Conservation (phyloP, 2,797 vertebrate genomes). For the Pipistrellus nathusii region DNA sequence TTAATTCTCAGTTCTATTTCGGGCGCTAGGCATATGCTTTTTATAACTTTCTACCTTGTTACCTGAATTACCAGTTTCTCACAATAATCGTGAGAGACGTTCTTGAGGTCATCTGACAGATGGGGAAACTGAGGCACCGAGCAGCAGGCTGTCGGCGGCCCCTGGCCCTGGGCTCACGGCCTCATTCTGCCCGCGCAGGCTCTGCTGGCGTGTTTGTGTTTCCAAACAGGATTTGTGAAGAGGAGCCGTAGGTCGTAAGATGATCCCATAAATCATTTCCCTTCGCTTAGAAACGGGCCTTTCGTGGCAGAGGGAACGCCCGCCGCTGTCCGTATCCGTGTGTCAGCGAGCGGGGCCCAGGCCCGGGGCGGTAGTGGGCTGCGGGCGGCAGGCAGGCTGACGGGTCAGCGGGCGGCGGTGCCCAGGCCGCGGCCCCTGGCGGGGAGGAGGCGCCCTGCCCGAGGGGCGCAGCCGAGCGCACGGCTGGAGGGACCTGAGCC, state of each 20-base stretch:
- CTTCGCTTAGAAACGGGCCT: not conserved
- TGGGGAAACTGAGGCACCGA: not conserved
- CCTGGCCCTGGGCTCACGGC: accelerated
- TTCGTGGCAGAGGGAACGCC: no score
- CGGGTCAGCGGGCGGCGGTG: no score
- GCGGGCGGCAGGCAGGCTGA: no score
- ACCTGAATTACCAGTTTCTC: not conserved
- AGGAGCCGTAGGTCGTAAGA: not conserved
- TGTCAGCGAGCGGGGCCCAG: not conserved
- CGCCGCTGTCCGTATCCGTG: not conserved
- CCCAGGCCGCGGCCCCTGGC: no score
- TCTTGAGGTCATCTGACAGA: not conserved
- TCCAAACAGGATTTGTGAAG: not conserved
- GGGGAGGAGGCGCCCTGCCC: no score
- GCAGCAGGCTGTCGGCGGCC: accelerated
- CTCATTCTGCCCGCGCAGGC: not conserved
- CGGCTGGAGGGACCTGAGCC: no score
- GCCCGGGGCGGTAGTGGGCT: no score
- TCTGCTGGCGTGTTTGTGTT: not conserved
- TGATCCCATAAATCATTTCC: not conserved
- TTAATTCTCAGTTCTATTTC: not conserved
- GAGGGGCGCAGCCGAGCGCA: no score
- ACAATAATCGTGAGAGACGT: no score
- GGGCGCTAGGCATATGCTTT: not conserved
- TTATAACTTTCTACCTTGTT: not conserved